Evolutionary conservation across 2,113 vertebrate genomes (phyloP).

Genomic region (Odobenus rosmarus): DNA sequence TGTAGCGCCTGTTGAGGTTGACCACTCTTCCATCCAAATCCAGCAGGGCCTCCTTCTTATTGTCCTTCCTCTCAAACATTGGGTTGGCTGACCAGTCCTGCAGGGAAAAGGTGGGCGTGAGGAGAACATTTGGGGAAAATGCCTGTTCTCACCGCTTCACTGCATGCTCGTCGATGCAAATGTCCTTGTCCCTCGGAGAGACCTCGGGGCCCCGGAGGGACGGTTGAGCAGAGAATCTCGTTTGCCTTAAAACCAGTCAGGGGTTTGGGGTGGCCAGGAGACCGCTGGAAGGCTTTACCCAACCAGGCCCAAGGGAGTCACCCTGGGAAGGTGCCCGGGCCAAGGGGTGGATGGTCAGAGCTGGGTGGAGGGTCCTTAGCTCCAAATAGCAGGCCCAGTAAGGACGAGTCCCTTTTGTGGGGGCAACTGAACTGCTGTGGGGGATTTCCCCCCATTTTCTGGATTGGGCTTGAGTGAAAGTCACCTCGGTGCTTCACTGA

Average conservation of each 20-base stretch:
- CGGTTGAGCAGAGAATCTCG: no score
- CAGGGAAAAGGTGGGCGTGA: rapidly evolving
- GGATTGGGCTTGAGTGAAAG: no score
- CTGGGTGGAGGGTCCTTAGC: background rate
- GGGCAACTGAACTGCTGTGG: background rate
- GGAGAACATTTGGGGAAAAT: rapidly evolving
- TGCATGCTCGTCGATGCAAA: rapidly evolving
- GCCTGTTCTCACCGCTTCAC: rapidly evolving
- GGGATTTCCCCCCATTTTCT: background rate
- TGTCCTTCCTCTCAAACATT: constrained; percentile 86
- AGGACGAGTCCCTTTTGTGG: background rate
- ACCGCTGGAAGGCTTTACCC: background rate
- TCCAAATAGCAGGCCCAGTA: background rate
- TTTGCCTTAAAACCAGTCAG: background rate
- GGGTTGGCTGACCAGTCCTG: constrained; percentile 85
- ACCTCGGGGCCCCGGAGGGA: background rate
- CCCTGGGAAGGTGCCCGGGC: rapidly evolving
- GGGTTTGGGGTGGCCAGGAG: background rate
- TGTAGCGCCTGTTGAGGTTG: constrained; percentile 77
- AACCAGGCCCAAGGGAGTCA: background rate
- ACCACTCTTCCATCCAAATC: constrained; percentile 81
- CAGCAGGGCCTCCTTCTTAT: constrained; percentile 81
- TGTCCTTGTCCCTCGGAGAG: rapidly evolving
- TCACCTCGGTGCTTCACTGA: rapidly evolving
- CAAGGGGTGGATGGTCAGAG: background rate